Percentiles rank a stretch among this genome's conserved stretches.
Conservation (phyloP, 2,113 vertebrate species). For the Psilopogon haemacephalus region DNA sequence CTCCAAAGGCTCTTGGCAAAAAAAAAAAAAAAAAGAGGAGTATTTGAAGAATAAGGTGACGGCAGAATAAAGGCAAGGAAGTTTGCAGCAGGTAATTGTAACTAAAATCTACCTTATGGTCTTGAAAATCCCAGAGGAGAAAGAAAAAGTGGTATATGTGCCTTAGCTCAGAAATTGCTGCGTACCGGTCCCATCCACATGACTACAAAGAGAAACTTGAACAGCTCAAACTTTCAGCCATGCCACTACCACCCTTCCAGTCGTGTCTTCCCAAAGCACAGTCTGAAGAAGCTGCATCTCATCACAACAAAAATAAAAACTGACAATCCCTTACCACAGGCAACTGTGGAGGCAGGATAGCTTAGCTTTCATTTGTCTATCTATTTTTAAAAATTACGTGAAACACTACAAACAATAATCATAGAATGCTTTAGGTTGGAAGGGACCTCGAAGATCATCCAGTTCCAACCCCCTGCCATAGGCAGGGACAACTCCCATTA, state of each 20-base stretch:
- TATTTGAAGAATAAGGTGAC: not conserved
- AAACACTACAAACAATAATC: not conserved
- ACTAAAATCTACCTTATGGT: not conserved
- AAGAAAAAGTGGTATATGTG: not conserved
- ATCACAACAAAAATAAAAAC: not conserved
- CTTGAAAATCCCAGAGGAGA: conserved; percentile 3
- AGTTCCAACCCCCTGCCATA: too few species aligned
- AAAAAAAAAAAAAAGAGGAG: not conserved
- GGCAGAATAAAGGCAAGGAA: not conserved
- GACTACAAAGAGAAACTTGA: not conserved
- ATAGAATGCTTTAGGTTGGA: not conserved
- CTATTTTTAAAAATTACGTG: not conserved
- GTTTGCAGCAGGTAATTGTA: conserved; percentile 4
- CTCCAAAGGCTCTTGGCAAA: not conserved
- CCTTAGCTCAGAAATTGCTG: not conserved
- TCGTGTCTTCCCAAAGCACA: not conserved
- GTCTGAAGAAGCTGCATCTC: not conserved
- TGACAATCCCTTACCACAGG: not conserved
- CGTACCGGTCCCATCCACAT: not conserved
- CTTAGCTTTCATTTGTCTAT: not conserved
- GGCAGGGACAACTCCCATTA: too few species aligned
- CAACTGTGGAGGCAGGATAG: not conserved
- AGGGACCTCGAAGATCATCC: too few species aligned
- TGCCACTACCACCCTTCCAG: not conserved
- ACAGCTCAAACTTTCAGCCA: not conserved